Percentiles rank a stretch among this genome's conserved stretches.
phyloP scores from a whole-genome alignment of 2,888 invertebrate species.

The Acronicta psi region DNA sequence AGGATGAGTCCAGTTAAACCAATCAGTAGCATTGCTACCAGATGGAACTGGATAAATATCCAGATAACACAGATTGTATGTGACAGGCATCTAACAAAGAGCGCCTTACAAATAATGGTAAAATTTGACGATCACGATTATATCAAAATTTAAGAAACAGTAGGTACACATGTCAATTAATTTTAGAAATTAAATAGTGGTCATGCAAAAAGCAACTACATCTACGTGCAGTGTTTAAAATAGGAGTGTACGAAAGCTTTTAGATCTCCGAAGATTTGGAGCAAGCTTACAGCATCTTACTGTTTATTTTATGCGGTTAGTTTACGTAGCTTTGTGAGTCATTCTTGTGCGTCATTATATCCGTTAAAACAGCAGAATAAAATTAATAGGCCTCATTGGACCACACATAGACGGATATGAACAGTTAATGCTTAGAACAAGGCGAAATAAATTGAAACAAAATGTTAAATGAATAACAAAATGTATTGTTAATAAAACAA shows the following conservation, averaged over 20 bases:
- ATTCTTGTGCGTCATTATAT: constrained; percentile 73
- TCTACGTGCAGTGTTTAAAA: constrained; percentile 48
- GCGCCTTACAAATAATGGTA: background rate
- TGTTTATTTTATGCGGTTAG: constrained; percentile 71
- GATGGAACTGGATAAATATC: constrained; percentile 36
- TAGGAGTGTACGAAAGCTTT: constrained; percentile 45
- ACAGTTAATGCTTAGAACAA: constrained; percentile 62
- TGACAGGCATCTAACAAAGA: background rate
- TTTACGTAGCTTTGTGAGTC: constrained; percentile 72
- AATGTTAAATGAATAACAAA: constrained; percentile 79
- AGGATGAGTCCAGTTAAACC: constrained; percentile 35
- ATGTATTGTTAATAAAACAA: constrained; percentile 85
- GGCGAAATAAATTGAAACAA: constrained; percentile 80
- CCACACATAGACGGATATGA: constrained; percentile 54
- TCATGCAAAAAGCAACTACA: constrained; percentile 57
- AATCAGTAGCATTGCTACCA: constrained; percentile 33
- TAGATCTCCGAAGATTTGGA: constrained; percentile 56
- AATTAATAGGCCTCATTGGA: constrained; percentile 64
- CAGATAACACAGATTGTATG: constrained; percentile 1
- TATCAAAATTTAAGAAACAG: no score
- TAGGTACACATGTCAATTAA: background rate
- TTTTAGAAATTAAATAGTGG: constrained; percentile 1
- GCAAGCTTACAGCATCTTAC: constrained; percentile 55
- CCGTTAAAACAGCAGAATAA: constrained; percentile 60
- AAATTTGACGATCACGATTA: no score